phyloP scores from a whole-genome alignment of 2,113 vertebrate genomes.

The Rafetus swinhoei region DNA sequence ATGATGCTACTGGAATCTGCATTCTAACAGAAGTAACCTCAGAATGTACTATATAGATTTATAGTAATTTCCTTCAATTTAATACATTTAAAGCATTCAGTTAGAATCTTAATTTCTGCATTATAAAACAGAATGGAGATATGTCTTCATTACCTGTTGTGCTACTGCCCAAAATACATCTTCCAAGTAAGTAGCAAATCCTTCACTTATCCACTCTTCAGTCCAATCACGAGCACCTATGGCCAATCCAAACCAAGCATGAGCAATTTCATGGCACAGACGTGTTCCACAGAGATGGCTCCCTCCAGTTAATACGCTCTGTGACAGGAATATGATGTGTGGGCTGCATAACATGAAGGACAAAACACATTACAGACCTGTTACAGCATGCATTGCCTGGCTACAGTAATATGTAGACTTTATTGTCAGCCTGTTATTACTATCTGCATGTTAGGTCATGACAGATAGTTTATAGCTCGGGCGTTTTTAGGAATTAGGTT shows the following conservation, averaged over 20 bases:
- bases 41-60: background rate
- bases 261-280: slow-evolving; percentile 95
- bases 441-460: slow-evolving; percentile 56
- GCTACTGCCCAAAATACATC: slow-evolving; percentile 90
- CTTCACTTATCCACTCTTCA: slow-evolving; percentile 98
- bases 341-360: slow-evolving; percentile 84
- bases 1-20: background rate
- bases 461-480: slow-evolving; percentile 30
- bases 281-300: slow-evolving; percentile 88
- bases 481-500: slow-evolving; percentile 46
- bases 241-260: slow-evolving; percentile 95
- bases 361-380: slow-evolving; percentile 55
- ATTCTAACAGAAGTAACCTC: background rate
- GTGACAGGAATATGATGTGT: slow-evolving; percentile 95
- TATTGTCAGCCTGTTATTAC: slow-evolving; percentile 74
- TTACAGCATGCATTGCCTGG: slow-evolving; percentile 36
- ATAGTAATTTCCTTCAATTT: background rate
- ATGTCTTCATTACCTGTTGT: slow-evolving; percentile 82
- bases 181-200: slow-evolving; percentile 95
- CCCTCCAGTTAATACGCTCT: slow-evolving; percentile 84
- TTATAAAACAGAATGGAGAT: background rate
- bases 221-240: slow-evolving; percentile 97
- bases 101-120: background rate
- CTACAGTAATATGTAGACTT: slow-evolving; percentile 56
- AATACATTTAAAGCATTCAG: background rate